Conservation (phyloP, 2,113 vertebrate genomes). For the Coturnix japonica region DNA sequence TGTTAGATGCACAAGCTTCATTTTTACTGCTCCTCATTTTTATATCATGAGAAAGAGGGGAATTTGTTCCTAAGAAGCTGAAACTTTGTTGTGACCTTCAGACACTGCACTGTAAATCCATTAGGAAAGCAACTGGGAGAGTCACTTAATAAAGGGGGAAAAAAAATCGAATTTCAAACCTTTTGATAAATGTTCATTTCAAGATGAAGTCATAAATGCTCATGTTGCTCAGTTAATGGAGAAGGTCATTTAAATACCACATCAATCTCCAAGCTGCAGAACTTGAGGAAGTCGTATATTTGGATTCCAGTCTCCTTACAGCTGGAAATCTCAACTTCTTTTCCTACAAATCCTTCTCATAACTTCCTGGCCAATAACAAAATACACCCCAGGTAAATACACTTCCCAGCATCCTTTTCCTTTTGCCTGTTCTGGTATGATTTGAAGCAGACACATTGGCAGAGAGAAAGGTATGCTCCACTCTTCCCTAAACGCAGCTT, state of each 20-base stretch:
- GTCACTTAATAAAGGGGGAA: not conserved
- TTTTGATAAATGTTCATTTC: not conserved
- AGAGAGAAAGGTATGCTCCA: not conserved
- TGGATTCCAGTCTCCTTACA: slow-evolving; percentile 6
- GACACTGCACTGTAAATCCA: not conserved
- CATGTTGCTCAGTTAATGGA: not conserved
- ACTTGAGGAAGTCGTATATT: not conserved
- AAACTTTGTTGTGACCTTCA: not conserved
- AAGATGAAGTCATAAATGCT: not conserved
- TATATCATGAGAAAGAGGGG: not conserved
- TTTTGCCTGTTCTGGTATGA: not conserved
- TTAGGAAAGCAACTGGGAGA: not conserved
- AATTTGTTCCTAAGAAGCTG: not conserved
- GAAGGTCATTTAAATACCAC: not conserved
- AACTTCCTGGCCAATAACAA: slow-evolving; percentile 6
- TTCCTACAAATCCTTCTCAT: slow-evolving; percentile 9
- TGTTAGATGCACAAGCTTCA: not conserved
- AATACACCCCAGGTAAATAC: not conserved
- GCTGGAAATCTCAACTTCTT: slow-evolving; percentile 14
- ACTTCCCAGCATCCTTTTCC: not conserved
- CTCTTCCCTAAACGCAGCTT: not conserved
- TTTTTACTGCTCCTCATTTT: not conserved
- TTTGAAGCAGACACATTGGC: not conserved
- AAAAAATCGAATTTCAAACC: not conserved
- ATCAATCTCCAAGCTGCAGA: not conserved